A percentile compares a stretch with the other conserved stretches of the same genome.
Evolutionary conservation across 2,888 invertebrate genomes (phyloP).

Genomic region (Ditylenchus weischeri): DNA sequence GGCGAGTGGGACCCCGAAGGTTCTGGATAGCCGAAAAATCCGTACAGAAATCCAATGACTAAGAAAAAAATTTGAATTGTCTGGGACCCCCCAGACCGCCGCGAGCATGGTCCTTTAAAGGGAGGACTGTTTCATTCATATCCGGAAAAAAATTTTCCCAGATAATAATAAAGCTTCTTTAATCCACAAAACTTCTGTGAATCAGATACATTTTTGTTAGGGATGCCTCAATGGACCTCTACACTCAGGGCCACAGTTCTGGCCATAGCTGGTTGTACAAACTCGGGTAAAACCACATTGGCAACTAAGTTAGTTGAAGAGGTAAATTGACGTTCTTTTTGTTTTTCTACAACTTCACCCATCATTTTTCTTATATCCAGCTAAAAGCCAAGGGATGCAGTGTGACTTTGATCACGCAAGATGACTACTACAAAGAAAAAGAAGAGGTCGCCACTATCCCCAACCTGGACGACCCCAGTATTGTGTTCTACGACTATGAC

Average conservation of each 20-base stretch:
- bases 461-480: slow-evolving; percentile 17
- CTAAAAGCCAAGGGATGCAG: slow-evolving; percentile 1
- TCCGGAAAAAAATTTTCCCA: no score
- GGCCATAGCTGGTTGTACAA: slow-evolving; percentile 41
- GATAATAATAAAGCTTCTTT: no score
- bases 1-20: no score
- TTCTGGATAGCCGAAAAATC: no score
- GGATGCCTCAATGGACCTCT: no score
- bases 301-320: slow-evolving; percentile 36
- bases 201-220: no score
- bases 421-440: slow-evolving; percentile 43
- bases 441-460: slow-evolving; percentile 38
- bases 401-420: slow-evolving; percentile 43
- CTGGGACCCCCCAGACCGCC: no score
- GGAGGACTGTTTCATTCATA: no score
- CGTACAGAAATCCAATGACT: no score
- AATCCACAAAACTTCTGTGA: no score
- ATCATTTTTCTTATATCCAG: slow-evolving; percentile 7
- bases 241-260: slow-evolving; percentile 19
- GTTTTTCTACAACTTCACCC: neutral
- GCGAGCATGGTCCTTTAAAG: no score
- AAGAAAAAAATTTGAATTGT: no score
- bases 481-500: slow-evolving; percentile 43
- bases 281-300: slow-evolving; percentile 54
- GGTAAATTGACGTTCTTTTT: slow-evolving; percentile 31